Evolutionary conservation across 2,888 invertebrate species (phyloP).

Genomic region (Alcis repandata): DNA sequence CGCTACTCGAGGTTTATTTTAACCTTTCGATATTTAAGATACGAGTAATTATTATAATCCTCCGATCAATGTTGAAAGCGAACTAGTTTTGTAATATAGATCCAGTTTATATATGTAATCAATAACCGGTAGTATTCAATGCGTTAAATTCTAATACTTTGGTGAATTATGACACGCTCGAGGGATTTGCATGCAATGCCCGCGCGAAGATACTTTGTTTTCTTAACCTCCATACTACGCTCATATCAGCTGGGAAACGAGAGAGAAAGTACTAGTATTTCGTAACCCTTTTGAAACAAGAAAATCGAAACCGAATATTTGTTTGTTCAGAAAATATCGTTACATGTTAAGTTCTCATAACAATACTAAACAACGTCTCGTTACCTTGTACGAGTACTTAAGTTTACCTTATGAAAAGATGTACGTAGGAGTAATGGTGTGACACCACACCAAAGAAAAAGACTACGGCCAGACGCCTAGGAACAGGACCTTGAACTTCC

Average conservation of each 20-base stretch:
- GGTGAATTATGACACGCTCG: slow-evolving; percentile 50
- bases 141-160: slow-evolving; percentile 40
- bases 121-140: slow-evolving; percentile 47
- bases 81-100: slow-evolving; percentile 49
- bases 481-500: slow-evolving; percentile 8
- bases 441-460: not conserved
- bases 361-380: slow-evolving; percentile 26
- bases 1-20: slow-evolving; percentile 36
- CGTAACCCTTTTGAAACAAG: slow-evolving; percentile 74
- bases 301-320: slow-evolving; percentile 67
- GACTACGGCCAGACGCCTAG: not conserved
- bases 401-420: slow-evolving; percentile 21
- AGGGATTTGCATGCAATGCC: slow-evolving; percentile 65
- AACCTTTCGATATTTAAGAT: slow-evolving; percentile 36
- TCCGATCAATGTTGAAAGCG: slow-evolving; percentile 48
- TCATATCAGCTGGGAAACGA: slow-evolving; percentile 75
- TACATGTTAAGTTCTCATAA: slow-evolving; percentile 32
- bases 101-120: slow-evolving; percentile 35
- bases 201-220: slow-evolving; percentile 75
- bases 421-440: slow-evolving; percentile 6
- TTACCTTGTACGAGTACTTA: slow-evolving; percentile 9
- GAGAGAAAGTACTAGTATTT: slow-evolving; percentile 81
- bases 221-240: slow-evolving; percentile 81
- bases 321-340: slow-evolving; percentile 53
- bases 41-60: slow-evolving; percentile 48